Evolutionary conservation across 2,888 invertebrate species (phyloP), one percentile per base, ranked within the genome.

Genomic region (Teleogryllus oceanicus): DNA sequence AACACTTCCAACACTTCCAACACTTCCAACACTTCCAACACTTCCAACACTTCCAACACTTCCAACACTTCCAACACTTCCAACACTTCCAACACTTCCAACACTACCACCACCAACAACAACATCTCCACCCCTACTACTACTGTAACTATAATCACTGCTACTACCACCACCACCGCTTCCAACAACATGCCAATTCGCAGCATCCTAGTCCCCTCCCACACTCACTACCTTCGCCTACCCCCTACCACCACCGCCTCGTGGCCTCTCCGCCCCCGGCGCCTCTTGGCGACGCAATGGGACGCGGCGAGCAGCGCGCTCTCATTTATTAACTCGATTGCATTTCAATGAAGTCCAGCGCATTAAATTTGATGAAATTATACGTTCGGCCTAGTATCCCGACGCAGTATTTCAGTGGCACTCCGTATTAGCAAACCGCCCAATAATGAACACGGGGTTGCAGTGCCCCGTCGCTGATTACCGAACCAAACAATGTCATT

Each of bases 311-410:
- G 62, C 16, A 62, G 62, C 11, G 62, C 62, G 62, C 16, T n/a
- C 62, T 62, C 62, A 62, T 62, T 62, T 62, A 62, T 62, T 62
- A 62, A 62, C 62, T 62, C 62, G 62, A 62, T 62, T 62, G 62
- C 62, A 62, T 62, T 62, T 62, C 62, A 62, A 62, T 62, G 62
- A 62, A 62, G 62, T 62, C 62, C 62, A 16, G 62, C 16, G 62
- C 62, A 62, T 62, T 62, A 62, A 62, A 62, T 62, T 62, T 62
- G 62, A 62, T 62, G 62, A 62, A 62, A 62, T 62, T 62, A 62
- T 62, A 37, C 37, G 37, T 37, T 62, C 62, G 62, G 62, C 62
- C 13, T n/a, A 62, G 62, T 62, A 13, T n/a, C 13, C 16, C 62
- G 62, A 62, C 62, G 13, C 62, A n/a, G 16, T 62, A n/a, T 62